Evolutionary conservation across 2,113 vertebrate genomes (phyloP), one percentile per base, ranked within the genome.

Genomic region (Orientallactaga bullata): DNA sequence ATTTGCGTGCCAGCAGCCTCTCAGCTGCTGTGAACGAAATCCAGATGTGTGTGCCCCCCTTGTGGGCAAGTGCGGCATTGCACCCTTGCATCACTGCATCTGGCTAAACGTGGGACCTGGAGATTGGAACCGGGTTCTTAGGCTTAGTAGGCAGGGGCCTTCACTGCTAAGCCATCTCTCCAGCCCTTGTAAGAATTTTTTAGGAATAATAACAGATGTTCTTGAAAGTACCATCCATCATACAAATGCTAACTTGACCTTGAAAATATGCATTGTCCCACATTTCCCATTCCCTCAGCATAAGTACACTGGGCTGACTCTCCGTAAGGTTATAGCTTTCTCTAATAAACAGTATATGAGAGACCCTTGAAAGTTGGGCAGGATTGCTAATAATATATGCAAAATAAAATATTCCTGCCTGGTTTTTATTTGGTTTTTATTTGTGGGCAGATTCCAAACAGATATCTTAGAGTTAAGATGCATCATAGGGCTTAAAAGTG

Each of bases 341-440:
- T 81, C 17, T 60, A 58, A 68, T 47, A 82, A 79, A 84, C 37
- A 65, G 84, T 23, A 30, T 80, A 42, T 80, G 24, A 77, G 80
- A 85, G 24, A 21, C 28, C 66, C 5, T 58, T 92, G 61, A 84
- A 95, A 94, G 72, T 73, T 42, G 89, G 28, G 63, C 12, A 88
- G 13, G 21, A 47, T 68, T 63, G 32, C 42, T 93, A 87, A 81
- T 35, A 51, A 83, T 24, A 85, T 92, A 37, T 4, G 20, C 47
- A 89, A 87, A 93, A 79, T 83, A 58, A 85, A 89, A 76, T 58
- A 78, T 63, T 47, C 51, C 55, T 71, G 32, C 35, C 8, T 9
- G 69, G 78, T 55, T 92, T 90, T 87, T 39, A 61, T 42, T 79
- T 95, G 72, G 9, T 55, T 76, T 90, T 37, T 91, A 47, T 72